Evolutionary conservation across 2,888 invertebrate genomes (phyloP).

Genomic region (Sthenelais limicola): DNA sequence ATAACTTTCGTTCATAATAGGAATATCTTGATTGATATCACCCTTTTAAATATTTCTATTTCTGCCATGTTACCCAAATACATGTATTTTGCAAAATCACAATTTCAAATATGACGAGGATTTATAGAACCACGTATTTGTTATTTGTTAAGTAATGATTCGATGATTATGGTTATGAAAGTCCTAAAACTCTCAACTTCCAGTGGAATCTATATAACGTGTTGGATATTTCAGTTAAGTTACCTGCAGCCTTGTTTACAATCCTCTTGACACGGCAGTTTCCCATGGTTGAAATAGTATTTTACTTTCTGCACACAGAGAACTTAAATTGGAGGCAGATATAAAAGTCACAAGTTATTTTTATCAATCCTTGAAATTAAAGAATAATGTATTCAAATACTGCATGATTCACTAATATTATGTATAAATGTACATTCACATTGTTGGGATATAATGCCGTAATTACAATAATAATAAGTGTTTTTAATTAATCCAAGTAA

Average conservation of each 20-base stretch:
- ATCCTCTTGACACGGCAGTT: not conserved
- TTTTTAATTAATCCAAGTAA: not conserved
- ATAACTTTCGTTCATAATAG: no score
- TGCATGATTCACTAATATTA: not conserved
- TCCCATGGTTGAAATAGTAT: not conserved
- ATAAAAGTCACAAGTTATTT: not conserved
- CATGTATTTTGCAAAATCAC: no score
- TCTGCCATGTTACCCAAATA: no score
- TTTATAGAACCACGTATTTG: no score
- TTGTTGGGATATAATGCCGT: not conserved
- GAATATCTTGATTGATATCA: no score
- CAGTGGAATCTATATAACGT: no score
- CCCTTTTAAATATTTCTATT: no score
- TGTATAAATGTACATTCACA: not conserved
- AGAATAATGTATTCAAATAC: not conserved
- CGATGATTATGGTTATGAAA: no score
- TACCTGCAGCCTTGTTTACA: slow-evolving; percentile 12
- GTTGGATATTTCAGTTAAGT: no score
- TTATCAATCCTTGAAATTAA: not conserved
- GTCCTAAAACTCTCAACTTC: no score
- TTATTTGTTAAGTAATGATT: no score
- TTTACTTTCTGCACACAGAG: slow-evolving; percentile 1
- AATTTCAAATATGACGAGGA: no score
- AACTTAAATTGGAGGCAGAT: not conserved
- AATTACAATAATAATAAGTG: not conserved